phyloP scores from a whole-genome alignment of 2,888 invertebrate genomes.

The Andrena bucephala region DNA sequence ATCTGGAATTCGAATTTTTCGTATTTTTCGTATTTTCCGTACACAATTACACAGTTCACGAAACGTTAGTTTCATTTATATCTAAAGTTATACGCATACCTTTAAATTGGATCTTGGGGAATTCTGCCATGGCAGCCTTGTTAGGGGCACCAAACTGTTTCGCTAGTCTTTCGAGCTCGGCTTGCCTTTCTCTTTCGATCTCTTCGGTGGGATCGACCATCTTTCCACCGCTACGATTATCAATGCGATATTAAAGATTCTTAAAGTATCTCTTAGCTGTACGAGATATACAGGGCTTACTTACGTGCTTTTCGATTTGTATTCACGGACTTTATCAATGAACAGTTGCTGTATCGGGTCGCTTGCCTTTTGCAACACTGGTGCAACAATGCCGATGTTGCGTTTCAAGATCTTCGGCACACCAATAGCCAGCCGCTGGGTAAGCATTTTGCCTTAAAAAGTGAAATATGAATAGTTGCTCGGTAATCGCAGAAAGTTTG shows the following conservation, averaged over 20 bases:
- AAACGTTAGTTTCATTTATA: not conserved
- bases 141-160: conserved; percentile 91
- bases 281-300: conserved; percentile 78
- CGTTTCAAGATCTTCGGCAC: conserved; percentile 84
- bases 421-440: conserved; percentile 67
- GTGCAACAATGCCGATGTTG: conserved; percentile 91
- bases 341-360: conserved; percentile 98
- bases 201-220: conserved; percentile 93
- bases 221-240: conserved; percentile 88
- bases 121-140: conserved; percentile 94
- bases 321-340: conserved; percentile 96
- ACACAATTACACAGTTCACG: not conserved
- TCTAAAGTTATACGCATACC: conserved; percentile 79
- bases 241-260: not conserved
- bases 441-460: conserved; percentile 77
- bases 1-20: conserved; percentile 57
- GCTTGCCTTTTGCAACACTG: conserved; percentile 89
- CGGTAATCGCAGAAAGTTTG: not conserved
- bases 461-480: not conserved
- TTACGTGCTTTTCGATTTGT: conserved; percentile 94
- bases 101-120: conserved; percentile 94
- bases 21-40: not conserved
- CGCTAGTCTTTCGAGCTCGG: conserved; percentile 93
- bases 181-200: conserved; percentile 90
- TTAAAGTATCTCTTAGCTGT: not conserved